Evolutionary conservation across 2,888 invertebrate genomes (phyloP).

Genomic region (Diploptera punctata): DNA sequence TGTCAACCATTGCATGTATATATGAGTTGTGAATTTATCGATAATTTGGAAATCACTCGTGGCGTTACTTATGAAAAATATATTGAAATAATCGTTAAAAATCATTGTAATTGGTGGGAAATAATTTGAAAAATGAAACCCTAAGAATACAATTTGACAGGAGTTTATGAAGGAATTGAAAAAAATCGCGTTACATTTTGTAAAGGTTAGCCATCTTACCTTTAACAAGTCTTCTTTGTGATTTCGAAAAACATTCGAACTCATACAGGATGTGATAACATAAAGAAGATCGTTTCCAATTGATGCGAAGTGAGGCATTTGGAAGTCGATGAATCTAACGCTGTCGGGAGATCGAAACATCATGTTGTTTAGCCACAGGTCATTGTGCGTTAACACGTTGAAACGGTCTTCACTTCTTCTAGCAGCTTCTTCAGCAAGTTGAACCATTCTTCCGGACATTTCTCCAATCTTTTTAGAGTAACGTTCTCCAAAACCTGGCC

Average conservation of each 20-base stretch:
- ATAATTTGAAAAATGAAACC: too few relatives aligned
- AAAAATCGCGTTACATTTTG: too few relatives aligned
- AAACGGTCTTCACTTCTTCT: neutral
- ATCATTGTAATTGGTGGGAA: too few relatives aligned
- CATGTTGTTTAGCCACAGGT: neutral
- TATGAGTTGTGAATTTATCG: too few relatives aligned
- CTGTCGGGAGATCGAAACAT: neutral
- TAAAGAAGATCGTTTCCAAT: neutral
- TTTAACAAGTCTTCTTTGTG: neutral
- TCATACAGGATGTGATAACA: neutral
- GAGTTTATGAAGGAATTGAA: too few relatives aligned
- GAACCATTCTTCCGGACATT: neutral
- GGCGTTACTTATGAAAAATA: too few relatives aligned
- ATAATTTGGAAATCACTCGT: too few relatives aligned
- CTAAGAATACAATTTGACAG: too few relatives aligned
- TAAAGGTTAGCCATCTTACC: too few relatives aligned
- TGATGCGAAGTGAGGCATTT: neutral
- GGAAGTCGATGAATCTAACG: too few relatives aligned
- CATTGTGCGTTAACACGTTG: neutral
- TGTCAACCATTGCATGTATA: too few relatives aligned
- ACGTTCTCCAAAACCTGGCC: neutral
- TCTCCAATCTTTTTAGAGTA: neutral
- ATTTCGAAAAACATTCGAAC: neutral
- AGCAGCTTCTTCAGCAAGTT: neutral
- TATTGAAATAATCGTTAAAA: too few relatives aligned